phyloP scores from a whole-genome alignment of 2,888 invertebrate species.

The Rhingia rostrata region DNA sequence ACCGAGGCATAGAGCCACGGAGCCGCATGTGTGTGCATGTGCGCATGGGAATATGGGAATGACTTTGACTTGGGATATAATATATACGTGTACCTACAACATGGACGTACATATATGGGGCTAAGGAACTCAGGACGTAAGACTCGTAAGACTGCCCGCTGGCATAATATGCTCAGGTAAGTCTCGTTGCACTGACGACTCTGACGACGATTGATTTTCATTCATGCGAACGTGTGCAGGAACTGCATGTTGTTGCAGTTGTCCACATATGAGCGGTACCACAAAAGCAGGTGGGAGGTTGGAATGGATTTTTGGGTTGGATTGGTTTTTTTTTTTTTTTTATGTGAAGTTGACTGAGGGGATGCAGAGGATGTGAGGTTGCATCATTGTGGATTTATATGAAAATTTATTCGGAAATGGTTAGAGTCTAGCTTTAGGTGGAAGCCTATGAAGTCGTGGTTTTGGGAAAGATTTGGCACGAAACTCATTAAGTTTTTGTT shows the following conservation, averaged over 20 bases:
- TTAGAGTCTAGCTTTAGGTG: too few relatives aligned
- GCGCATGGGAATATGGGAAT: background rate
- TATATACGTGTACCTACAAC: background rate
- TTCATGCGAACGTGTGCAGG: slow-evolving; percentile 45
- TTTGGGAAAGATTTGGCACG: too few relatives aligned
- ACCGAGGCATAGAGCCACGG: background rate
- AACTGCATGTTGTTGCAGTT: slow-evolving; percentile 39
- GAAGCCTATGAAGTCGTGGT: too few relatives aligned
- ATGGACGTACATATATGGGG: background rate
- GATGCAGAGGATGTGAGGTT: too few relatives aligned
- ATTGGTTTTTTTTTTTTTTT: background rate
- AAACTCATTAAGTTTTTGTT: too few relatives aligned
- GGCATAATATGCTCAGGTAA: slow-evolving; percentile 49
- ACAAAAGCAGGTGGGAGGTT: slow-evolving; percentile 46
- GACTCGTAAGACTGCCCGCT: slow-evolving; percentile 50
- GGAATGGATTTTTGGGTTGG: slow-evolving; percentile 6
- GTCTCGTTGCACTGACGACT: slow-evolving; percentile 33
- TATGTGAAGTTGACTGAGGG: background rate
- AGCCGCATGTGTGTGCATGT: slow-evolving; percentile 2
- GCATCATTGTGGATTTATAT: too few relatives aligned
- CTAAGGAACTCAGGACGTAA: slow-evolving; percentile 14
- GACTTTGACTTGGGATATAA: slow-evolving; percentile 5
- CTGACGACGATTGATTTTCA: slow-evolving; percentile 49
- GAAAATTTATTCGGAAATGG: too few relatives aligned
- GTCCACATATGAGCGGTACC: slow-evolving; percentile 27